Conservation (phyloP, 2,113 vertebrate genomes). For the Onychostoma macrolepis region DNA sequence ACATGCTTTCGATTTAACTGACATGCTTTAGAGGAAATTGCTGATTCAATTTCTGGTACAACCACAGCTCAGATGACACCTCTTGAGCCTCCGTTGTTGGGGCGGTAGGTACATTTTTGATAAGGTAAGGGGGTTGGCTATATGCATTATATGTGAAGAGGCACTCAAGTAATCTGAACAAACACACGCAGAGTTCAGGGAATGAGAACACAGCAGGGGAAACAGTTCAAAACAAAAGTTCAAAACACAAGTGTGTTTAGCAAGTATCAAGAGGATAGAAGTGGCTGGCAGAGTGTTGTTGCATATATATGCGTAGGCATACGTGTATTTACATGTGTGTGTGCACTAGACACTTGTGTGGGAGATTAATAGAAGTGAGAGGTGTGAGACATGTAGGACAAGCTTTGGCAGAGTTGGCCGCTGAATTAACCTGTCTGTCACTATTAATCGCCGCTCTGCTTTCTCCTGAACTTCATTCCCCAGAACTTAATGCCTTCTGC, state of each 20-base stretch:
- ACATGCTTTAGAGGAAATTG: not conserved
- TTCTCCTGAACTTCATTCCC: conserved; percentile 57
- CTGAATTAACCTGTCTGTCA: conserved; percentile 68
- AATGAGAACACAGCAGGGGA: conserved; percentile 20
- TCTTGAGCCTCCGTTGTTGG: conserved; percentile 28
- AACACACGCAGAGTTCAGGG: conserved; percentile 25
- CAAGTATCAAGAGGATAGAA: conserved; percentile 33
- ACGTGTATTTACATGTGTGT: conserved; percentile 26
- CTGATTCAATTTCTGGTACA: not conserved
- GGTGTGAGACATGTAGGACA: conserved; percentile 46
- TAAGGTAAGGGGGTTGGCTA: not conserved
- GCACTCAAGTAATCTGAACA: conserved; percentile 59
- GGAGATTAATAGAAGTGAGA: conserved; percentile 64
- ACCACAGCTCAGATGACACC: conserved; percentile 33
- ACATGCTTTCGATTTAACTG: not conserved
- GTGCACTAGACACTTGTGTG: conserved; percentile 33
- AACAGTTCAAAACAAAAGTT: conserved; percentile 22
- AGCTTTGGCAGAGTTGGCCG: conserved; percentile 54
- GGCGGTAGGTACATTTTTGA: not conserved
- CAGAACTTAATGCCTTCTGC: conserved; percentile 51
- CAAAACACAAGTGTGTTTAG: conserved; percentile 33
- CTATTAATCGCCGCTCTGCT: conserved; percentile 56
- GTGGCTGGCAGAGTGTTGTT: not conserved
- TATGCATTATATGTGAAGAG: conserved; percentile 28
- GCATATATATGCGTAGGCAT: conserved; percentile 42